Conservation (phyloP, 2,797 vertebrate genomes). For the Pitangus sulphuratus region DNA sequence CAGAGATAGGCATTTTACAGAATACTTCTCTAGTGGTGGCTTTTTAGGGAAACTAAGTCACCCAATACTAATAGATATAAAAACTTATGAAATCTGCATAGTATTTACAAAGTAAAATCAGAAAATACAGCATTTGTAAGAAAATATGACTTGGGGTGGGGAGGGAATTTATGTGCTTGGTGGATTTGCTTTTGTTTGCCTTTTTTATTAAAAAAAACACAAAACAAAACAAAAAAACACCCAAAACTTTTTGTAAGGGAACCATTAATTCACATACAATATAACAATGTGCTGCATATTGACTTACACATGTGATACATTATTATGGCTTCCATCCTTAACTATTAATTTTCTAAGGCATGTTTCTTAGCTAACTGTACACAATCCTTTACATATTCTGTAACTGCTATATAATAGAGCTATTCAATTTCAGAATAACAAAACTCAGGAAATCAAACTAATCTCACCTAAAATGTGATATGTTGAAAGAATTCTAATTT, state of each 20-base stretch:
- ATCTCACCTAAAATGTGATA: constrained; percentile 3
- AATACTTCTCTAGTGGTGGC: neutral
- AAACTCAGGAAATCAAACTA: constrained; percentile 30
- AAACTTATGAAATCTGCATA: neutral
- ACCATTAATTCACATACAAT: neutral
- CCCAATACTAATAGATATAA: neutral
- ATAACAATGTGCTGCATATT: neutral
- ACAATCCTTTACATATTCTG: neutral
- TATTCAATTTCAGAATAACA: neutral
- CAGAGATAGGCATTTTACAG: neutral
- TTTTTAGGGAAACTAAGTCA: neutral
- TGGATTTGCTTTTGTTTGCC: neutral
- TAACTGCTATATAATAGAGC: neutral
- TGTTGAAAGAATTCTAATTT: neutral
- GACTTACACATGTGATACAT: neutral
- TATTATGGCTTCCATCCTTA: neutral
- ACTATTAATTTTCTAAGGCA: neutral
- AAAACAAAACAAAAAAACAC: neutral
- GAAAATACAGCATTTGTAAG: neutral
- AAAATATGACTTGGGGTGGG: neutral
- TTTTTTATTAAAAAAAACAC: neutral
- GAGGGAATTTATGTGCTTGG: neutral
- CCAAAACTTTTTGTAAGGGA: neutral
- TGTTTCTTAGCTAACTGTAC: neutral
- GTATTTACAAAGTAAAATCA: neutral